A percentile compares a stretch with the other conserved stretches of the same genome.
phyloP scores from a whole-genome alignment of 2,888 invertebrate genomes.

The Argyresthia albistria region DNA sequence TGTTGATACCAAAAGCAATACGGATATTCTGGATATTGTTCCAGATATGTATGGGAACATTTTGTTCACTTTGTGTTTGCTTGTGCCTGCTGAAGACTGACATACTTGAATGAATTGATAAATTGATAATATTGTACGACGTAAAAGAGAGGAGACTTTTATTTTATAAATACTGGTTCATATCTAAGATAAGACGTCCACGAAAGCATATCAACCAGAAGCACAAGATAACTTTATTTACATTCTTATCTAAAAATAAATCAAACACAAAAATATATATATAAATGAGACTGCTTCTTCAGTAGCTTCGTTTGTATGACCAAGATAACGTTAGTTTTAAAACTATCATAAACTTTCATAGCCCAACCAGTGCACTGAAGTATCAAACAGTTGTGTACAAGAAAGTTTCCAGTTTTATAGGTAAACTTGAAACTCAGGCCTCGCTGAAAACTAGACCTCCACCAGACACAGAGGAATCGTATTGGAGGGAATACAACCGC shows the following conservation, averaged over 20 bases:
- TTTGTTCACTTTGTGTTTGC: too few relatives aligned
- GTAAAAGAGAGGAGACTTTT: too few relatives aligned
- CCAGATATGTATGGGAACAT: too few relatives aligned
- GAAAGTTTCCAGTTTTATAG: not conserved
- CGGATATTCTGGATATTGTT: not conserved
- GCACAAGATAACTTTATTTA: not conserved
- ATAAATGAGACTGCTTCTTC: conserved; percentile 46
- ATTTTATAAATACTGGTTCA: too few relatives aligned
- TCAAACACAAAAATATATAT: conserved; percentile 25
- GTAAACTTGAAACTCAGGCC: too few relatives aligned
- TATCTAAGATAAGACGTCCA: not conserved
- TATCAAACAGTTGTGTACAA: not conserved
- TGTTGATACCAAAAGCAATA: conserved; percentile 4
- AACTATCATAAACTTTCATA: conserved; percentile 30
- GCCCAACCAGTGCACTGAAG: not conserved
- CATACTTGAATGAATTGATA: too few relatives aligned
- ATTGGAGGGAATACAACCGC: too few relatives aligned
- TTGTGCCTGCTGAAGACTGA: too few relatives aligned
- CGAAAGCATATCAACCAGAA: not conserved
- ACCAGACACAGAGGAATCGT: too few relatives aligned
- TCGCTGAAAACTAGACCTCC: too few relatives aligned
- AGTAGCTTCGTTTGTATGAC: conserved; percentile 41
- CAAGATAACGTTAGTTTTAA: conserved; percentile 38
- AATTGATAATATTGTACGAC: too few relatives aligned
- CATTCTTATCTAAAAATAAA: conserved; percentile 30